These are phyloP conservation scores for Dasysyrphus albostriatus DNA, from an alignment of 2,888 invertebrate genomes.

Conservation along the genomic window DNA sequence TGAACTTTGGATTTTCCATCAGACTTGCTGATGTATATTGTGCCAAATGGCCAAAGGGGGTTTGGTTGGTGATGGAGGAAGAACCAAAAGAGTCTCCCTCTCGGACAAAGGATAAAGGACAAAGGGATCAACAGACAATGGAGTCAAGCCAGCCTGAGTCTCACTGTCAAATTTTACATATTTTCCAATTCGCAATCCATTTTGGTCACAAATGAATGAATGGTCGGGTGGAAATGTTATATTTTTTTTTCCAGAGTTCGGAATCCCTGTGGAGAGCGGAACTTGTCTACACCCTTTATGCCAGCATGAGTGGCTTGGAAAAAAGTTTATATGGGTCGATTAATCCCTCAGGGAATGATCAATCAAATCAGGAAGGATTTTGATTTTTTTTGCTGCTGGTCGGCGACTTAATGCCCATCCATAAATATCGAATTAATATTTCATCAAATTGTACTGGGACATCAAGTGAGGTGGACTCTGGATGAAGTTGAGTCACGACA, in stretches of 20 bases:
- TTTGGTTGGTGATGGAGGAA: constrained; percentile 29
- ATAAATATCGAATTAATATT: constrained; percentile 76
- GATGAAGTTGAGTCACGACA: constrained; percentile 26
- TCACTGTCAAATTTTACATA: constrained; percentile 75
- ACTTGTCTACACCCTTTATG: constrained; percentile 42
- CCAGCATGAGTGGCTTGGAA: constrained; percentile 2
- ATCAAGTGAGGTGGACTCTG: constrained; percentile 30
- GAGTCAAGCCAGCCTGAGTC: constrained; percentile 58
- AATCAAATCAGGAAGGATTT: constrained; percentile 81
- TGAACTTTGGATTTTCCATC: constrained; percentile 76
- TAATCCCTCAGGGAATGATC: constrained; percentile 83
- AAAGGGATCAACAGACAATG: constrained; percentile 74
- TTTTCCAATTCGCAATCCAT: constrained; percentile 73
- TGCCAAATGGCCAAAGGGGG: constrained; percentile 56
- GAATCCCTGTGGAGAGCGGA: constrained; percentile 39
- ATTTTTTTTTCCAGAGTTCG: background rate
- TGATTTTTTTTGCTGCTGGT: constrained; percentile 12
- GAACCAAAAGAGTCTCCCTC: constrained; percentile 47
- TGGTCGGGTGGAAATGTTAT: background rate
- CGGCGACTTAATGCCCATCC: constrained; percentile 64
- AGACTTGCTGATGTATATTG: constrained; percentile 64
- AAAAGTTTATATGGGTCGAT: constrained; percentile 72
- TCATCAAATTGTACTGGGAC: constrained; percentile 70
- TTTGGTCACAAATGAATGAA: constrained; percentile 52
- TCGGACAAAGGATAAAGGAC: constrained; percentile 70